Percentiles rank a stretch among this genome's conserved stretches.
Evolutionary conservation across 2,113 vertebrate species (phyloP).

Genomic region (Odontophorus gujanensis): DNA sequence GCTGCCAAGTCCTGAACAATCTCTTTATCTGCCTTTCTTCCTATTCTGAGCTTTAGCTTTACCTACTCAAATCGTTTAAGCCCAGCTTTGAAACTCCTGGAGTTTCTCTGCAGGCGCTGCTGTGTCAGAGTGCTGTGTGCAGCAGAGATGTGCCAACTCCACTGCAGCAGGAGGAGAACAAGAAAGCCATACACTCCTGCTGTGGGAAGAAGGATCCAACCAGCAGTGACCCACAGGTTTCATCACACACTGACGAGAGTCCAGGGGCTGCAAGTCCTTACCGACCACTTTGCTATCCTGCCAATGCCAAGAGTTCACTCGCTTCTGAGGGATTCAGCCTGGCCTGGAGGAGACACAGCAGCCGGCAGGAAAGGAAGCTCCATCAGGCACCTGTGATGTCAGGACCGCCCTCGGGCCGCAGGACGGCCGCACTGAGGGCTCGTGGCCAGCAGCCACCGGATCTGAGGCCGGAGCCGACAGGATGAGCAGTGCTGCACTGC

Average conservation of each 20-base stretch:
- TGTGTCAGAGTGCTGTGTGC: not conserved
- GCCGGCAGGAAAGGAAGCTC: not conserved
- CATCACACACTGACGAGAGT: not conserved
- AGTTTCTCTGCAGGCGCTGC: not conserved
- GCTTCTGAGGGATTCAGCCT: not conserved
- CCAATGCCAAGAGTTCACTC: not conserved
- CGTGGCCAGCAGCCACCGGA: not conserved
- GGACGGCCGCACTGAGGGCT: not conserved
- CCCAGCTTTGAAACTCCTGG: not conserved
- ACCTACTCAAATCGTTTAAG: not conserved
- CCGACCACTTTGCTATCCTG: accelerated
- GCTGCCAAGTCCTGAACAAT: not conserved
- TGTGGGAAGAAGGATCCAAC: not conserved
- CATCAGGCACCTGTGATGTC: not conserved
- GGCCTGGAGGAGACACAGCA: not conserved
- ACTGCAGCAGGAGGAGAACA: not conserved
- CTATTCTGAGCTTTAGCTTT: not conserved
- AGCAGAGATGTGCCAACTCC: accelerated
- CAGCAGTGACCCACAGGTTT: accelerated
- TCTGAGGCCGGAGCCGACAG: constrained; percentile 56
- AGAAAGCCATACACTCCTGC: not conserved
- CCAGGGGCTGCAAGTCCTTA: not conserved
- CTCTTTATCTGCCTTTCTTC: not conserved
- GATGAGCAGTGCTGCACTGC: constrained; percentile 45
- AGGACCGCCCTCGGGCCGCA: not conserved